Conservation (phyloP, 2,888 invertebrate species). For the Oscheius sp. region DNA sequence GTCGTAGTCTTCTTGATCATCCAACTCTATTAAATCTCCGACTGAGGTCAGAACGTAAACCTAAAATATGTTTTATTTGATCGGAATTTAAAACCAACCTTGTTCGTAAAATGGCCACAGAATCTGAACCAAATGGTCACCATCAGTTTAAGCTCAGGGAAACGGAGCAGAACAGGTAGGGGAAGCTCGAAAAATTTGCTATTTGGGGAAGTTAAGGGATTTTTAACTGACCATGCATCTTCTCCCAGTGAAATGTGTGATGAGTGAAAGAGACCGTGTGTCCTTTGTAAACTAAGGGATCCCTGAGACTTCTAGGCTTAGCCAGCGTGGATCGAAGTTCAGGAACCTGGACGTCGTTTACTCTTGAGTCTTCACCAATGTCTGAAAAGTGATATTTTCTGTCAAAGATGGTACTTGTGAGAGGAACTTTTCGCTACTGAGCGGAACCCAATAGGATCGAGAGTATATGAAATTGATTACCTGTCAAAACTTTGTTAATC, state of each 20-base stretch:
- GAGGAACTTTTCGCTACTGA: no score
- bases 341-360: slow-evolving; percentile 73
- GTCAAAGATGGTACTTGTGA: no score
- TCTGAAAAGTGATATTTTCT: slow-evolving; percentile 61
- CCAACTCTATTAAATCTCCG: slow-evolving; percentile 45
- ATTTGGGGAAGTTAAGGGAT: not conserved
- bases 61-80: slow-evolving; percentile 30
- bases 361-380: slow-evolving; percentile 71
- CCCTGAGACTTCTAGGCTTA: slow-evolving; percentile 70
- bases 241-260: slow-evolving; percentile 71
- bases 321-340: slow-evolving; percentile 74
- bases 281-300: slow-evolving; percentile 72
- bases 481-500: slow-evolving; percentile 67
- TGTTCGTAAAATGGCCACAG: slow-evolving; percentile 73
- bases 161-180: slow-evolving; percentile 63
- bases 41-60: slow-evolving; percentile 70
- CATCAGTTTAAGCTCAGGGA: slow-evolving; percentile 53
- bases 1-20: slow-evolving; percentile 42
- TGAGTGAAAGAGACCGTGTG: slow-evolving; percentile 71
- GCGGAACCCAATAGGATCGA: not conserved
- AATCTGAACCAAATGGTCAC: slow-evolving; percentile 73
- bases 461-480: slow-evolving; percentile 39
- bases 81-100: slow-evolving; percentile 40
- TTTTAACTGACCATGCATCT: slow-evolving; percentile 67
- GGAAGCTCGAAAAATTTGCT: slow-evolving; percentile 66